Evolutionary conservation across 2,113 vertebrate species (phyloP), one percentile per base, ranked within the genome.

Genomic region (Lota lota): DNA sequence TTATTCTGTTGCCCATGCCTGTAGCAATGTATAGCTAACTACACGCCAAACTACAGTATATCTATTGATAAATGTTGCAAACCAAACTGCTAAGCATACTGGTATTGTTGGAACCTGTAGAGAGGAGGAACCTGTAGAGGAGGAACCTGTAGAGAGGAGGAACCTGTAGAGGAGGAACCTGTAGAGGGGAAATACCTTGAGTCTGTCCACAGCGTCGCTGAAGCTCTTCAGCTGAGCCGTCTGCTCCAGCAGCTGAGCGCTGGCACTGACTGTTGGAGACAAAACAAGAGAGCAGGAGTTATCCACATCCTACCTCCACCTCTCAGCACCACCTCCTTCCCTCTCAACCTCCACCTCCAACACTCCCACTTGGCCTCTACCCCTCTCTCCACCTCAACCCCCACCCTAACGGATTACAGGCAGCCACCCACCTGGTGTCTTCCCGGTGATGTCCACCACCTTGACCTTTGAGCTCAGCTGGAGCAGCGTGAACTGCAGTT

Each of bases 211-310:
- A 74, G 90, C 89, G 62, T 91, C 88, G 0, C 91, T 93, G 79
- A 98, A 90, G 24, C 89, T 84, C 19, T 92, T 92, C 62, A 98
- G 93, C 1, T 93, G 92, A 24, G 94, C 88, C 0, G 93, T 94
- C 70, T 96, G 94, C 75, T 97, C 95, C 83, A 97, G 81, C 15
- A 97, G 91, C 84, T 95, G 94, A 0, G 92, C 86, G 0, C 94
- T 92, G 0, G 94, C 93, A 70, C 92, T 95, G 61, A 92, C 89
- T 33, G 84, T 61, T 85, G 58, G 16, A 67, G 36, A 33, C 1
- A 19, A 1, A 60, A 33, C 28, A 33, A 33, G 28, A 7, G 40
- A 14, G 40, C 10, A 14, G 7, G 7, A 14, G 40, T 47, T 47
- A 47, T 12, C 40, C 22, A 67, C 40, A 2, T 2, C 10, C 12